Conservation (phyloP, 2,797 vertebrate species). For the Peromyscus melanophrys region DNA sequence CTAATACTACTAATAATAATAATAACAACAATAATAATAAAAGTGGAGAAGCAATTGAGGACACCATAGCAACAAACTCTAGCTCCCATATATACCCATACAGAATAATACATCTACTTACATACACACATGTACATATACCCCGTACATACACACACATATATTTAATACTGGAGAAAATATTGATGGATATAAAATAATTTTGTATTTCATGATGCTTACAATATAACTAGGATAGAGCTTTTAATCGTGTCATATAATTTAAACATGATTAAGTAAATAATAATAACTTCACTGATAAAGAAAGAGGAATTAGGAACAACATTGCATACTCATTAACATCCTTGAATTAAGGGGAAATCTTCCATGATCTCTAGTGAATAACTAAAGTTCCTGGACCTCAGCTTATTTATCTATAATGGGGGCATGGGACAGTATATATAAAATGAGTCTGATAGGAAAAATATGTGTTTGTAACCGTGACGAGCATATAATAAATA, state of each 20-base stretch:
- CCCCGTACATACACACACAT: not conserved
- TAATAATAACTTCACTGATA: not conserved
- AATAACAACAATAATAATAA: not conserved
- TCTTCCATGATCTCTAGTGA: not conserved
- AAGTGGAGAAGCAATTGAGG: not conserved
- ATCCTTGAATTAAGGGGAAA: not conserved
- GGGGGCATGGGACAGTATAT: accelerated
- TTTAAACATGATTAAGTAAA: not conserved
- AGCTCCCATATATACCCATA: too few species aligned
- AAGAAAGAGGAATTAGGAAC: not conserved
- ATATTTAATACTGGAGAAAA: not conserved
- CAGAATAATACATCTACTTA: not conserved
- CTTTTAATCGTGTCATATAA: not conserved
- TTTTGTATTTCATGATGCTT: not conserved
- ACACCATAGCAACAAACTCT: not conserved
- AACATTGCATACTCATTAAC: not conserved
- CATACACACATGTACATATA: not conserved
- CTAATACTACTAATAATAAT: not conserved
- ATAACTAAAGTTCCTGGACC: not conserved
- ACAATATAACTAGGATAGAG: not conserved
- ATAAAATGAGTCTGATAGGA: not conserved
- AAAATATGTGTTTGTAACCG: not conserved
- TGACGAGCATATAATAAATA: not conserved
- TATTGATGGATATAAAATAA: not conserved
- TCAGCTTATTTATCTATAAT: not conserved